Conservation (phyloP, 2,888 invertebrate genomes). For the Tribolium freemani region DNA sequence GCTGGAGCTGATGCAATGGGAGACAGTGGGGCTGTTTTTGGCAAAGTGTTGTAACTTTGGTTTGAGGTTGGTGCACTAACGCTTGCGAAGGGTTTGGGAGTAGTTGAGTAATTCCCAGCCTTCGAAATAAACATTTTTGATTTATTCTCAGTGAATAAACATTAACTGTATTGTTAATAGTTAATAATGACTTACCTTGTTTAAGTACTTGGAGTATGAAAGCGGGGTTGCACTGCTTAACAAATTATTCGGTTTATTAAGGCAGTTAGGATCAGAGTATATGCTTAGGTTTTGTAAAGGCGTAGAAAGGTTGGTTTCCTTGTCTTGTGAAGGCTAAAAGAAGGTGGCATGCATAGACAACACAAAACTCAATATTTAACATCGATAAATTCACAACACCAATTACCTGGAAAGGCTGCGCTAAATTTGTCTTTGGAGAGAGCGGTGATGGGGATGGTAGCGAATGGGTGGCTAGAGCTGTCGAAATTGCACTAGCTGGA, state of each 20-base stretch:
- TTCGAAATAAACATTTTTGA: slow-evolving; percentile 23
- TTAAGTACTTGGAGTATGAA: slow-evolving; percentile 60
- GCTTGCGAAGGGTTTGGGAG: slow-evolving; percentile 73
- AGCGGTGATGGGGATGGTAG: slow-evolving; percentile 71
- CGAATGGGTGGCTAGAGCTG: slow-evolving; percentile 75
- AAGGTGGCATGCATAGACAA: slow-evolving; percentile 44
- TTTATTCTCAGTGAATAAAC: slow-evolving; percentile 41
- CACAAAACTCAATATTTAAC: slow-evolving; percentile 9
- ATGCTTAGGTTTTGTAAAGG: slow-evolving; percentile 55
- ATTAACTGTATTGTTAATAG: background rate
- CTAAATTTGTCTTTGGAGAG: slow-evolving; percentile 75
- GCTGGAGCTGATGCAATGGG: slow-evolving; percentile 57
- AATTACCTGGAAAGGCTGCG: slow-evolving; percentile 78
- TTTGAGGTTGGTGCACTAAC: slow-evolving; percentile 74
- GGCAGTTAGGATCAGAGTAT: slow-evolving; percentile 45
- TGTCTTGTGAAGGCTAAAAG: slow-evolving; percentile 52
- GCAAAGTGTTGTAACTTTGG: slow-evolving; percentile 47
- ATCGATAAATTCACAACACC: background rate
- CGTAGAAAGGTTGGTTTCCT: slow-evolving; percentile 52
- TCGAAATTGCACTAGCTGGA: slow-evolving; percentile 81
- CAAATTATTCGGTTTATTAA: slow-evolving; percentile 50
- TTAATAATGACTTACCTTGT: slow-evolving; percentile 54
- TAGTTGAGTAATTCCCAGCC: slow-evolving; percentile 64
- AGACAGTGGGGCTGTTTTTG: slow-evolving; percentile 54
- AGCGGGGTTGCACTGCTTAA: slow-evolving; percentile 59